Base-by-base conservation (phyloP, 1,140 invertebrate species). In the Hyposmocoma kahamanoa region DNA sequence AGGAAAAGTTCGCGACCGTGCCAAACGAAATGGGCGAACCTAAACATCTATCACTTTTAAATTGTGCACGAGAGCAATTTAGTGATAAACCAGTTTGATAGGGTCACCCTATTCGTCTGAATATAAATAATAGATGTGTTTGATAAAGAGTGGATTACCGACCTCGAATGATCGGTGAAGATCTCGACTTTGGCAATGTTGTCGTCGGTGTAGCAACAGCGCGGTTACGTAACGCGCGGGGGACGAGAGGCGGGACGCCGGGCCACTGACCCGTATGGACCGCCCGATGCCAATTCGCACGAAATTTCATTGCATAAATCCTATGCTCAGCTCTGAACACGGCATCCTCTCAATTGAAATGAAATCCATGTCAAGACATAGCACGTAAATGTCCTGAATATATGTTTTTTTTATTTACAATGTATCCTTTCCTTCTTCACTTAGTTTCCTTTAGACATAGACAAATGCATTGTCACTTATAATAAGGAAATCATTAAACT, bases 211-310 rank as follows among this genome's bases (percentile, higher is more conserved):
- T 77, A 70, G 74, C 75, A 81, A 81, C 76, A 70, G 62, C 59
- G 72, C 67, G 58, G 44, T 84, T 80, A 84, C 72, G 74, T 78
- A 78, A 80, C 50, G 42, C 38, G 63, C 39, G 64, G 53, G 60
- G 67, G 39, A 62, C 13, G 45, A 48, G 51, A 36, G 50, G 62
- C 49, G 53, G 48, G 47, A 39, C 42, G 24, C 30, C 53, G 65
- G 80, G 72, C 80, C 55, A 77, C 41, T 75, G 78, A 84, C 76
- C 76, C 62, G 72, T 56, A 70, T 72, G 73, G 68, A 72, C 73
- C 63, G 69, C 59, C 68, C 70, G 62, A 60, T 83, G 79, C 79
- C 79, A 83, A 80, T 83, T 83, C 72, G 69, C 71, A 71, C 72
- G 62, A 79, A 77, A 79, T 77, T 68, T 57, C 58, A 53, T 61